These are phyloP conservation scores for Lepidurus arcticus DNA, from an alignment of 1,140 invertebrate species.

Conservation along the genomic window DNA sequence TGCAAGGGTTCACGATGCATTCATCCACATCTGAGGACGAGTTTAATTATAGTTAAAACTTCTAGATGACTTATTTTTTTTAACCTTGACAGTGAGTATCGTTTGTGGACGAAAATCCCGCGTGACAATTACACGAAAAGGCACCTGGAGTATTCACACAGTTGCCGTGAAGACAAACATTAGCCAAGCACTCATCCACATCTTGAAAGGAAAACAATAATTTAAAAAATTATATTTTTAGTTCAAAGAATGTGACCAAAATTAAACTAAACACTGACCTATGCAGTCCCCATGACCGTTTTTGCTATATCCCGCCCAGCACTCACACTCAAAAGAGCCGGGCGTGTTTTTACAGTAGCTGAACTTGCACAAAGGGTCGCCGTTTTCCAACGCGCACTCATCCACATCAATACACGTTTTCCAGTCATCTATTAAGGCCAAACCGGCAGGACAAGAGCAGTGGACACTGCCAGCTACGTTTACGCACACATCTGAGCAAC, in stretches of 20 bases:
- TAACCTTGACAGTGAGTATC: slow-evolving; percentile 46
- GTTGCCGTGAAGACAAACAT: slow-evolving; percentile 45
- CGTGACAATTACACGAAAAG: slow-evolving; percentile 53
- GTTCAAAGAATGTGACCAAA: background rate
- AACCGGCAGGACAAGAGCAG: slow-evolving; percentile 45
- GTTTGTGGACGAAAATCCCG: slow-evolving; percentile 38
- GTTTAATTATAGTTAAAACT: slow-evolving; percentile 11
- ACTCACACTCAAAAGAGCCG: slow-evolving; percentile 42
- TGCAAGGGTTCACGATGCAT: slow-evolving; percentile 52
- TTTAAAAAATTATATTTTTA: background rate
- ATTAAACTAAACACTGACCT: slow-evolving; percentile 42
- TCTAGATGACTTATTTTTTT: slow-evolving; percentile 44
- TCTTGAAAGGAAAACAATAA: slow-evolving; percentile 45
- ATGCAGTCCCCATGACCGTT: slow-evolving; percentile 59
- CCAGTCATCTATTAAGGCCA: slow-evolving; percentile 44
- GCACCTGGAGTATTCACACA: slow-evolving; percentile 50
- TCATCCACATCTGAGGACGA: slow-evolving; percentile 57
- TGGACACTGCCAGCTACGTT: slow-evolving; percentile 65
- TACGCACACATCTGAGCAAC: slow-evolving; percentile 71
- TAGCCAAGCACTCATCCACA: slow-evolving; percentile 60
- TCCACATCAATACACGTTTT: slow-evolving; percentile 53
- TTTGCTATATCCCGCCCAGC: slow-evolving; percentile 53
- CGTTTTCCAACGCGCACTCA: slow-evolving; percentile 51
- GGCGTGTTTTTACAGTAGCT: slow-evolving; percentile 70
- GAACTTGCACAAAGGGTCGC: slow-evolving; percentile 37